Evolutionary conservation across 1,140 invertebrate species (phyloP), one percentile per base, ranked within the genome.

Genomic region (Dreissena rostriformis): DNA sequence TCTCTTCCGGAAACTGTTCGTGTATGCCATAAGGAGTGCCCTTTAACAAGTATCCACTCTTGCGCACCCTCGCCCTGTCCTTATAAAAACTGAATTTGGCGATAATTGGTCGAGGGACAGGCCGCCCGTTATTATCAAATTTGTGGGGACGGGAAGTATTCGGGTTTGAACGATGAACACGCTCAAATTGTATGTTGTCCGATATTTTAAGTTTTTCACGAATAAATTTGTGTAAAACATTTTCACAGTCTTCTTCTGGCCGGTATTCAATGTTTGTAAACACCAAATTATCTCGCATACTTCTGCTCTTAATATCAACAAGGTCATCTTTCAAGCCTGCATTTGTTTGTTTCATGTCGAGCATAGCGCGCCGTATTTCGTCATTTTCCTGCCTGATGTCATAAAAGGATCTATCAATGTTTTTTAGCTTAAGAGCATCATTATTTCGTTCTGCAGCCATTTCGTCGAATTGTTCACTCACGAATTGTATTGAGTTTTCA

Each of bases 11-110:
- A 28, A 67, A 67, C 24, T 67, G 65, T 67, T 67, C 19, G 24
- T 67, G 19, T 11, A 67, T 67, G 14, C 65, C 65, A 28, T 14
- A 67, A 24, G 12, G 11, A 22, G 65, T 22, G 14, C 22, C 65
- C 65, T 49, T n/a, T 26, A 39, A 15, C 15, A n/a, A n/a, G 29
- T 15, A 67, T 12, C 19, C 65, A 67, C 19, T 22, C 14, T 28
- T 19, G 19, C 65, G 22, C n/a, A 72, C 70, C 8, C 15, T 24
- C 29, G 26, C 70, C 22, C 70, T 72, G 24, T 72, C 29, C 29
- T 72, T 72, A 39, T 15, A 72, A 14, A 39, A 72, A 72, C n/a
- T 29, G 22, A 72, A 72, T 49, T 72, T 72, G 8, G 70, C 70
- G 17, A 72, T 29, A 15, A 72, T 72, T 14, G 65, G 65, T 22